Percentiles rank a stretch among this genome's conserved stretches.
phyloP scores from a whole-genome alignment of 2,888 invertebrate genomes.

The Drosophila limbata region DNA sequence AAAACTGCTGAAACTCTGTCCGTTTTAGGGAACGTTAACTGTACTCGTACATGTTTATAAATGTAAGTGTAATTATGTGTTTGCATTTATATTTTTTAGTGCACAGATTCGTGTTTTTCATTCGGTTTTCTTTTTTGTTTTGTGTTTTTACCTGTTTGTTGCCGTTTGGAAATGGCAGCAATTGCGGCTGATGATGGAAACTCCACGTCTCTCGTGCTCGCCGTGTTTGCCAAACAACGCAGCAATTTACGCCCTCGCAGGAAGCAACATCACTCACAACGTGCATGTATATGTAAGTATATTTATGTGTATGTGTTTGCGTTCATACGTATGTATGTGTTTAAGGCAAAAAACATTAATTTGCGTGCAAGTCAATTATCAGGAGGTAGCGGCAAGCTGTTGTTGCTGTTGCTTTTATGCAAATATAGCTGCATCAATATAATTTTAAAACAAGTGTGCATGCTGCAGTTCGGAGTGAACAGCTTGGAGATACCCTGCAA shows the following conservation, averaged over 20 bases:
- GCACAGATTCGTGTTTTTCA: slow-evolving; percentile 7
- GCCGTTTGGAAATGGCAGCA: slow-evolving; percentile 1
- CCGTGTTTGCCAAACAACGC: slow-evolving; percentile 63
- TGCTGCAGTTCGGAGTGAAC: background rate
- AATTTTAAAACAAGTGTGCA: slow-evolving; percentile 28
- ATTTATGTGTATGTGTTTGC: background rate
- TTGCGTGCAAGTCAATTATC: slow-evolving; percentile 81
- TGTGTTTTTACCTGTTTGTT: slow-evolving; percentile 17
- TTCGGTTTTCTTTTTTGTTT: background rate
- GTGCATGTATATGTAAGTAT: background rate
- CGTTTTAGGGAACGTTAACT: background rate
- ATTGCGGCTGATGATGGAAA: slow-evolving; percentile 41
- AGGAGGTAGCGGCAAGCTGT: slow-evolving; percentile 42
- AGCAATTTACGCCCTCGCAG: slow-evolving; percentile 54
- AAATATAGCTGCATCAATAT: slow-evolving; percentile 51
- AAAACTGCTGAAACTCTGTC: background rate
- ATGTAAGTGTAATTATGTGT: slow-evolving; percentile 17
- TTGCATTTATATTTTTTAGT: slow-evolving; percentile 38
- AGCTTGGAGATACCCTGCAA: slow-evolving; percentile 2
- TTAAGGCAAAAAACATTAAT: slow-evolving; percentile 69
- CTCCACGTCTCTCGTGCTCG: slow-evolving; percentile 32
- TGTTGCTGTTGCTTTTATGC: slow-evolving; percentile 39
- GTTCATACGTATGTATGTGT: slow-evolving; percentile 3
- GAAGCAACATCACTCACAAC: slow-evolving; percentile 11
- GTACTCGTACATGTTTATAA: background rate